phyloP scores from a whole-genome alignment of 2,888 invertebrate species.

The Pheosia gnoma region DNA sequence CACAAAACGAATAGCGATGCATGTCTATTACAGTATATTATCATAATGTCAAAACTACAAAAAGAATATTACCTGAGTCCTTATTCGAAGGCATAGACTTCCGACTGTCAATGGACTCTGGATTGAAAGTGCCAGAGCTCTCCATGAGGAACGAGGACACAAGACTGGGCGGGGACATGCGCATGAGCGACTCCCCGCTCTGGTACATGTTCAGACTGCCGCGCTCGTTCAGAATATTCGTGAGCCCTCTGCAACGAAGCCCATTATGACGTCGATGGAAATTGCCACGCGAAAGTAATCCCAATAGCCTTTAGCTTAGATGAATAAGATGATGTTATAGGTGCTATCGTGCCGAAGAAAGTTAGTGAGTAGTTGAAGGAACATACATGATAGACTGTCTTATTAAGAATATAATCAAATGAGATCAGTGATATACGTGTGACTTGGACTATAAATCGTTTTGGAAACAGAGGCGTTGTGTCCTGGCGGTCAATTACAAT shows the following conservation, averaged over 20 bases:
- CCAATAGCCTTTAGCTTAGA: conserved; percentile 1
- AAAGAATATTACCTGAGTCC: conserved; percentile 57
- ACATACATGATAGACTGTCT: neutral
- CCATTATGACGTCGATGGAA: neutral
- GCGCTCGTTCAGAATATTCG: conserved; percentile 68
- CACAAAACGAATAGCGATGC: no score
- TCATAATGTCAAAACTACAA: no score
- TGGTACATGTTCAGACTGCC: conserved; percentile 77
- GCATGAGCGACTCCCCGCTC: conserved; percentile 75
- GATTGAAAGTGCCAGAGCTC: conserved; percentile 73
- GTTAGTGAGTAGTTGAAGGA: neutral
- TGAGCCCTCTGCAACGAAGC: conserved; percentile 60
- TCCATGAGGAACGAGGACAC: conserved; percentile 83
- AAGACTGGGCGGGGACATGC: conserved; percentile 85
- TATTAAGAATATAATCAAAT: neutral
- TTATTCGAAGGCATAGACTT: conserved; percentile 63
- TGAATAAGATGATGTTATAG: neutral
- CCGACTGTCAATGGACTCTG: conserved; percentile 67
- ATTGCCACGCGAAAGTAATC: neutral
- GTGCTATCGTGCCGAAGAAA: conserved; percentile 4
- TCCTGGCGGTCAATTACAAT: no score
- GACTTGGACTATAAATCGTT: no score
- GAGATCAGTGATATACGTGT: neutral
- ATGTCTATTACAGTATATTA: no score
- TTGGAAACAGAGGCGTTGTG: no score